Base-by-base conservation (phyloP, 2,113 vertebrate genomes). In the Microcebus lehilahytsara region DNA sequence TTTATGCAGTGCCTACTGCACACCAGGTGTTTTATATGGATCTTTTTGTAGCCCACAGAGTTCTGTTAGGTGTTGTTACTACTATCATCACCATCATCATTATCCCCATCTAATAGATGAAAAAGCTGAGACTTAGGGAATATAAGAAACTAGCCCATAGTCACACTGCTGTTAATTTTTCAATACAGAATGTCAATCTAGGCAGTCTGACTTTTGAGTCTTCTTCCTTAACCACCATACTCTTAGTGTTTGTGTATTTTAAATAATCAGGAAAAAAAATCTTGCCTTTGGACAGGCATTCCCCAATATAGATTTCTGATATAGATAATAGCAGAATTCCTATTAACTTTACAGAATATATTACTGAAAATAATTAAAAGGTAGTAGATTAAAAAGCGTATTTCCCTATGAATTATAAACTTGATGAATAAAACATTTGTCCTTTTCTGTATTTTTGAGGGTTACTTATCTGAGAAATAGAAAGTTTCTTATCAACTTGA, bases 401-500 rank as follows among this genome's bases (percentile, higher is more conserved):
- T 97, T 14, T 96, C 86, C 93, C 25, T 89, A 37, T 93, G 69
- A 95, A 86, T 96, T 93, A 90, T 96, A 66, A 97, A 89, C 90
- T 90, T 87, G 85, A n/a, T 96, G 56, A 96, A 78, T 94, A 95
- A 93, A 94, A 95, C 85, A 92, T 97, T 95, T 97, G 88, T 93
- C 89, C 40, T 97, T 96, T 95, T 74, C 60, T 94, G 1, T 93
- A 85, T 49, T 96, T 96, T 96, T 96, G 92, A 97, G 62, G 42
- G 53, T 97, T 96, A 84, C 71, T 96, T 97, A 87, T 96, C n/a
- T 95, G 93, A 96, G 79, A 96, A 92, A 67, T 86, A 93, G 64
- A 96, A 92, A 81, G 53, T 89, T 96, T 94, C 46, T 97, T 95
- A 94, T 84, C 80, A 89, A 86, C 58, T 95, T 93, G 83, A 96